Evolutionary conservation across 2,888 invertebrate genomes (phyloP), one percentile per base, ranked within the genome.

Genomic region (Arrhopalites spinosus): DNA sequence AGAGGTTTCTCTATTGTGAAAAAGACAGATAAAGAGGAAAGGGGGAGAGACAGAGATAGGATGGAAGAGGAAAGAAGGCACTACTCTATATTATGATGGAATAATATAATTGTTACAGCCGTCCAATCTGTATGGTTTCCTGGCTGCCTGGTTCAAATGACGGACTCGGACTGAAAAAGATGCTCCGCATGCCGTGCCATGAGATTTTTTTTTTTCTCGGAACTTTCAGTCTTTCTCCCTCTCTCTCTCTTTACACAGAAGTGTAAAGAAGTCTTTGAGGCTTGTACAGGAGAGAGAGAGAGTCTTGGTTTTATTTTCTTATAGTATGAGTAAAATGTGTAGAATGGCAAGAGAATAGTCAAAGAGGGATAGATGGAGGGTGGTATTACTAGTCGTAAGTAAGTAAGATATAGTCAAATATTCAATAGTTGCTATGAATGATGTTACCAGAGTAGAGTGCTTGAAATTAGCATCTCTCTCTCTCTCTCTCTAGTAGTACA

Each of bases 161-260:
- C 76, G 77, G 76, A 76, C 76, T 79, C 68, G 79, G 77, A 79
- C 79, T 79, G 79, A 77, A 75, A 63, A 74, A 74, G 66, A 74
- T 68, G 68, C 61, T 74, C 20, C 23, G 47, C 69, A 63, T 74
- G 74, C 69, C 27, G 59, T 59, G 59, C 25, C 3, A 23, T 59
- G 59, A 64, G 36, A 66, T 66, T 29, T 63, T 73, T n/a, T n/a
- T n/a, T n/a, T n/a, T n/a, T n/a, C n/a, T 70, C 25, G 23, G 59
- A 23, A 20, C 25, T 59, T n/a, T n/a, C n/a, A n/a, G n/a, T n/a
- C n/a, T n/a, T n/a, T n/a, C n/a, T n/a, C n/a, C n/a, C n/a, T 23
- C 20, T 59, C 23, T 59, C 8, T 20, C 20, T 59, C 11, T 3
- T 2, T 59, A 20, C 20, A 11, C 20, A 20, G 17, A 50, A 50